Evolutionary conservation across 2,113 vertebrate genomes (phyloP).

Genomic region (Stegostoma tigrinum): DNA sequence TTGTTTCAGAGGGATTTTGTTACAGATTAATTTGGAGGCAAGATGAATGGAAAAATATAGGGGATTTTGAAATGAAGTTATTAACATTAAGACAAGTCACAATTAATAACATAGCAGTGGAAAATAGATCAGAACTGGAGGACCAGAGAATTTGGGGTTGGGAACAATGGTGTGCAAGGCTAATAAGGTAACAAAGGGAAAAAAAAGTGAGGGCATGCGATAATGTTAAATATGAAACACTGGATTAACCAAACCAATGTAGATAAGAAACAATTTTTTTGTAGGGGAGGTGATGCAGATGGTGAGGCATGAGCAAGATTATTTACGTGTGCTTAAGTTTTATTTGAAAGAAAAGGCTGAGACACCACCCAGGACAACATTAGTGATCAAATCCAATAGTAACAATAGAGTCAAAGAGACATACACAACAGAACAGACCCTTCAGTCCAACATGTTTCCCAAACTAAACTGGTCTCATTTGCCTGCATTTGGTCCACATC

Average conservation of each 20-base stretch:
- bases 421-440: too few species aligned
- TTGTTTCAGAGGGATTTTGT: not conserved
- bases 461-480: too few species aligned
- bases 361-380: not conserved
- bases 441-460: too few species aligned
- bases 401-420: not conserved
- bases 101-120: not conserved
- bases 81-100: not conserved
- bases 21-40: not conserved
- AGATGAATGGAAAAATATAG: not conserved
- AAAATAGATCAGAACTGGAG: not conserved
- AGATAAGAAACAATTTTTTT: not conserved
- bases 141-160: not conserved
- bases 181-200: not conserved
- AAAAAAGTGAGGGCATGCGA: too few species aligned
- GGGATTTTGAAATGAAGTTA: not conserved
- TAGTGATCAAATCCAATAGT: not conserved
- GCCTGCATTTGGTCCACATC: too few species aligned
- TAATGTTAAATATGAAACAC: not conserved
- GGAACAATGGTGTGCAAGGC: not conserved
- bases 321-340: not conserved
- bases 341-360: not conserved
- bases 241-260: not conserved
- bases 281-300: too few species aligned
- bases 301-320: not conserved